Evolutionary conservation across 2,797 vertebrate species (phyloP).

Genomic region (Dryobates pubescens): DNA sequence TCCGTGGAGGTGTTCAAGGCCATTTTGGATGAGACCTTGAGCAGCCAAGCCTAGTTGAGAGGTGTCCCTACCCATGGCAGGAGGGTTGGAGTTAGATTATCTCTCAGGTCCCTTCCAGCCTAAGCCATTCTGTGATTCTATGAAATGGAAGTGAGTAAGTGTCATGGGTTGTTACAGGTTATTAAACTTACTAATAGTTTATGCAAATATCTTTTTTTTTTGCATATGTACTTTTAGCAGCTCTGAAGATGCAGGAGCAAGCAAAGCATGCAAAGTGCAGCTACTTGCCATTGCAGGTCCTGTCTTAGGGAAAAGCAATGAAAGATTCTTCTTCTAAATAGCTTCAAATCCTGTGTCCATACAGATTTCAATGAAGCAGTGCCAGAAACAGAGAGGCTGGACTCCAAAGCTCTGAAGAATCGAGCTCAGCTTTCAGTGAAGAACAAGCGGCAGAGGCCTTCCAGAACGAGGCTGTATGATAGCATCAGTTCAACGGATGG

Average conservation of each 20-base stretch:
- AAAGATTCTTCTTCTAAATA: not conserved
- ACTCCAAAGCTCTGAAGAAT: conserved; percentile 83
- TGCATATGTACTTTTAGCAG: not conserved
- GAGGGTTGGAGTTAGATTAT: too few relatives aligned
- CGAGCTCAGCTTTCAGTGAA: conserved; percentile 81
- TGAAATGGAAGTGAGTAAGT: too few relatives aligned
- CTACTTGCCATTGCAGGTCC: not conserved
- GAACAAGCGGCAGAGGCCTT: conserved; percentile 81
- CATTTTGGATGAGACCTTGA: too few relatives aligned
- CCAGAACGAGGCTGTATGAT: conserved; percentile 77
- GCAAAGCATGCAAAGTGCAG: not conserved
- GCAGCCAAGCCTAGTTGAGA: too few relatives aligned
- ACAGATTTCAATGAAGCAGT: conserved; percentile 80
- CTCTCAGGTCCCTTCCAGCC: too few relatives aligned
- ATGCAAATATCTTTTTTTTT: not conserved
- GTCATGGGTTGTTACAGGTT: too few relatives aligned
- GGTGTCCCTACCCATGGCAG: too few relatives aligned
- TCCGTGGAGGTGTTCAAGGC: too few relatives aligned
- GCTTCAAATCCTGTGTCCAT: not conserved
- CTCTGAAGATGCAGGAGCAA: not conserved
- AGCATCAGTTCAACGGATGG: conserved; percentile 86
- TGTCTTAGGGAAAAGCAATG: not conserved
- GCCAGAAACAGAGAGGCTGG: conserved; percentile 82
- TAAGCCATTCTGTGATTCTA: too few relatives aligned
- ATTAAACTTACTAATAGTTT: not conserved